phyloP scores from a whole-genome alignment of 2,888 invertebrate genomes.

The Spisula solida region DNA sequence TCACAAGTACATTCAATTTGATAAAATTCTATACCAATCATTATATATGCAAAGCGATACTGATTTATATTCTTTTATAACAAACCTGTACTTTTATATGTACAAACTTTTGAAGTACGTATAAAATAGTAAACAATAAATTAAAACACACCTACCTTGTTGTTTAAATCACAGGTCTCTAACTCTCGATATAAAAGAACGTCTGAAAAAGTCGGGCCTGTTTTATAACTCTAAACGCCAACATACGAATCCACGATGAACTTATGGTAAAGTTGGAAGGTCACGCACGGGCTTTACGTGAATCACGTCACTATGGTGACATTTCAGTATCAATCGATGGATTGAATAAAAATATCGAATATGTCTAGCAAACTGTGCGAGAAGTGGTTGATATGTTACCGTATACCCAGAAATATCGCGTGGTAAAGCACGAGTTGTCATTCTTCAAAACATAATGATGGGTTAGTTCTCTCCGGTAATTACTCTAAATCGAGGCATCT shows the following conservation, averaged over 20 bases:
- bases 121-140: neutral
- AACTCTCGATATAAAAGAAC: neutral
- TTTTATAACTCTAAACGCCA: constrained; percentile 24
- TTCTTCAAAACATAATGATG: constrained; percentile 46
- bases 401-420: constrained; percentile 41
- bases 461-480: constrained; percentile 52
- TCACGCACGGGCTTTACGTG: neutral
- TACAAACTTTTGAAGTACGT: too few species aligned
- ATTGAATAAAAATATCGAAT: constrained; percentile 26
- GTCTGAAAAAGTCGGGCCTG: neutral
- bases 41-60: too few species aligned
- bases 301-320: neutral
- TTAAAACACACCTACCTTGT: neutral
- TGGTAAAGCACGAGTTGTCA: constrained; percentile 33
- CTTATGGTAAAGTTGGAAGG: neutral
- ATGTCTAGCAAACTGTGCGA: neutral
- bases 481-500: constrained; percentile 46
- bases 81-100: too few species aligned
- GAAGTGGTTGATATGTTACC: neutral
- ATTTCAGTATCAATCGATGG: constrained; percentile 5
- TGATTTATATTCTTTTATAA: too few species aligned
- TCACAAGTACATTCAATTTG: too few species aligned
- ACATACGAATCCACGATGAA: neutral
- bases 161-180: neutral
- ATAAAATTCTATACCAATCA: too few species aligned